Evolutionary conservation across 2,797 vertebrate species (phyloP), one percentile per base, ranked within the genome.

Genomic region (Astyanax mexicanus): DNA sequence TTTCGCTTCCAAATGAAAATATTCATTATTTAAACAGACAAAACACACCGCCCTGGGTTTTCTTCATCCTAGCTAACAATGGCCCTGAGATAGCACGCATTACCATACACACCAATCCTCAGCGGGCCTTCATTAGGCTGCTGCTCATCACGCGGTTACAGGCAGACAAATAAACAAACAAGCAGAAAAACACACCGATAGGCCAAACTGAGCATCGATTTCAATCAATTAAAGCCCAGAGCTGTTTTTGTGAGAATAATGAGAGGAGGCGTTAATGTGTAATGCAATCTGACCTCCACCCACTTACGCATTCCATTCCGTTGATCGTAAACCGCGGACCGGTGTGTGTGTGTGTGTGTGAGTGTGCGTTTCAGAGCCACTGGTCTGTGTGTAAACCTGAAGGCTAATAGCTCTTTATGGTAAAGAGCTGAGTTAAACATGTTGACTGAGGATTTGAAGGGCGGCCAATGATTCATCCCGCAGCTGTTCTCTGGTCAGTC

Each of bases 221-320:
- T 76, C 44, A 42, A 61, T 78, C 61, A 78, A 82, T 80, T 76
- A 79, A 77, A 67, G 58, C 67, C 61, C 17, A 79, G 80, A 76
- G 75, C 78, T 55, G 78, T 75, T 78, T 74, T 23, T 45, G 54
- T 49, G 54, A 45, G 11, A 55, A 73, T 47, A 38, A 71, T 5
- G 19, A 55, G 78, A 27, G 37, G 75, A 76, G 69, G 76, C 72
- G 75, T 79, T 51, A 69, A 65, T 74, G 52, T 72, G 62, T 78
- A 70, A 78, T 75, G 37, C 35, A 23, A 61, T 72, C 57, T 81
- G 79, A 79, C 79, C 76, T 80, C 65, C 69, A 3, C 81, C 81
- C 75, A 83, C 81, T 13, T 35, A 0, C 23, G 12, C 61, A 78
- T 29, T 65, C 42, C 10, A 61, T 52, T 79, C 35, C 77, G 70